These are phyloP conservation scores for Pycnomerus fuliginosus DNA, from an alignment of 2,888 invertebrate species.

Conservation along the genomic window DNA sequence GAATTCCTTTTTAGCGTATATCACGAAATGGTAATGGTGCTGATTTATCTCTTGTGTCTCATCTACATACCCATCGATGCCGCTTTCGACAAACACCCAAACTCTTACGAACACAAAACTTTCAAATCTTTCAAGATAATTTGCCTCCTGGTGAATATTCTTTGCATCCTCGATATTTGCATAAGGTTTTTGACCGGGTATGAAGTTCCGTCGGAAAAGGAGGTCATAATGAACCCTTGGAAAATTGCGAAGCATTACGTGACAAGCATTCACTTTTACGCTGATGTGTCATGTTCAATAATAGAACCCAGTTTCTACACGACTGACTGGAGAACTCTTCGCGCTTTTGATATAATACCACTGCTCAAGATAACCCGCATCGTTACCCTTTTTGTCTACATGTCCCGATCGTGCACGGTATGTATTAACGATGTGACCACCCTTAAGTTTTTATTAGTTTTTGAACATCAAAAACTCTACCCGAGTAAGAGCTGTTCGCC, in stretches of 20 bases:
- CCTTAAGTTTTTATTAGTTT: conserved; percentile 5
- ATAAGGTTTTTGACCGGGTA: conserved; percentile 11
- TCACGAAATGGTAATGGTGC: conserved; percentile 24
- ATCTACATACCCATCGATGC: conserved; percentile 7
- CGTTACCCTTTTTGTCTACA: conserved; percentile 7
- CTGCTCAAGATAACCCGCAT: conserved; percentile 8
- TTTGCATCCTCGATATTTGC: conserved; percentile 2
- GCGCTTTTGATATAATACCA: conserved; percentile 1
- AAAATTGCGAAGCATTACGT: conserved; percentile 9
- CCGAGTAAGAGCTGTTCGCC: neutral
- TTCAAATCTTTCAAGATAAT: conserved; percentile 40
- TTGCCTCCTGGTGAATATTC: too few relatives aligned
- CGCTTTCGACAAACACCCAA: conserved; percentile 3
- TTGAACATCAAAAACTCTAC: neutral
- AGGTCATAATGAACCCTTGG: conserved; percentile 8
- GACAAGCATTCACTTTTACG: too few relatives aligned
- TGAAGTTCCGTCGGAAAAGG: conserved; percentile 1
- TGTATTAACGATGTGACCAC: too few relatives aligned
- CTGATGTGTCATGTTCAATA: too few relatives aligned
- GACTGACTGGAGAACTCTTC: too few relatives aligned
- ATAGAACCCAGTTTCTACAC: too few relatives aligned
- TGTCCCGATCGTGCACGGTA: conserved; percentile 6
- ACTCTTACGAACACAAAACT: neutral
- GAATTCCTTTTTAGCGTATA: conserved; percentile 7
- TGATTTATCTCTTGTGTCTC: conserved; percentile 13